Base-by-base conservation (phyloP, 2,797 vertebrate genomes). In the Pachyuromys duprasi region DNA sequence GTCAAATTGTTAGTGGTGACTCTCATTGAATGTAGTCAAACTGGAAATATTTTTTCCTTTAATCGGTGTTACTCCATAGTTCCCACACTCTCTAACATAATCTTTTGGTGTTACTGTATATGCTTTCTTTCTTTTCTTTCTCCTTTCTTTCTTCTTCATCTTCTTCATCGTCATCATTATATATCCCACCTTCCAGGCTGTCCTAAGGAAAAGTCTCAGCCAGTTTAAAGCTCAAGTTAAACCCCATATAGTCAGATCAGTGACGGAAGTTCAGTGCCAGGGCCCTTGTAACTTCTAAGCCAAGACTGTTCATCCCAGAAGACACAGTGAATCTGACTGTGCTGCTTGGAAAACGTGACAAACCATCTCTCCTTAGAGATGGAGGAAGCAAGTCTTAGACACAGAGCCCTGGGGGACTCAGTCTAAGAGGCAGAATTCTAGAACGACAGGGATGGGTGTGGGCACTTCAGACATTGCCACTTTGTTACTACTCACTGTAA, bases 81-180 rank as follows among this genome's bases (percentile, higher is more conserved):
- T 81, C 74, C 78, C 36, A 36, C n/a, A 76, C 78, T 88, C 91
- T 83, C 94, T 70, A 63, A 70, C 65, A 49, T 81, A 67, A 75
- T 17, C 18, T 67, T 86, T 81, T 17, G 55, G 83, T 33, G 49
- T 33, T 24, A 93, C 49, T 78, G 15, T 53, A 78, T 14, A 42
- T 74, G 4, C 60, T 95, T 36, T n/a, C 22, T 39, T 65, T 42
- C 12, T 24, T 42, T 75, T 9, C 28, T 17, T 70, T 70, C 13
- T 9, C 36, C 7, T 18, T 22, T n/a, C 67, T 4, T 3, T 67
- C 28, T 8, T 57, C 2, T 24, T 15, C 9, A 4, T 72, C 69
- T 1, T 22, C 8, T 1, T 49, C n/a, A 20, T 22, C n/a, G 4
- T 28, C 28, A 8, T 22, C 57, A 6, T 20, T 17, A 20, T 49